Conservation (phyloP, 2,113 vertebrate species). For the Cettia cetti region DNA sequence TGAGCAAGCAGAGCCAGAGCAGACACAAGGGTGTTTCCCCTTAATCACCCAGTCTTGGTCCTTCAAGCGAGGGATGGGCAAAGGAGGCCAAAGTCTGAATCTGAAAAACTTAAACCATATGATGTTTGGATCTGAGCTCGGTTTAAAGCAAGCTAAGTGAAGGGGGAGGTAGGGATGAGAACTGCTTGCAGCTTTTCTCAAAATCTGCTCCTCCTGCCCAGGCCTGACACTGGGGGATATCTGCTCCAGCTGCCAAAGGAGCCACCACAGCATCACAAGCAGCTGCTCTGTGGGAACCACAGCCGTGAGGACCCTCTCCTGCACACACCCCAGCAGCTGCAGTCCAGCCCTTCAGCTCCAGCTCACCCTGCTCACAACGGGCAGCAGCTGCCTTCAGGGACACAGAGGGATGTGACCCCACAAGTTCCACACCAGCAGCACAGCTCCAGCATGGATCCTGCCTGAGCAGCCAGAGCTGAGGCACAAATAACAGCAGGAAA, state of each 20-base stretch:
- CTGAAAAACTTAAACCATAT: background rate
- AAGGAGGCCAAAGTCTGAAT: background rate
- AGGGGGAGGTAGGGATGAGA: background rate
- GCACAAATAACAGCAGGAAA: background rate
- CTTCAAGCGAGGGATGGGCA: background rate
- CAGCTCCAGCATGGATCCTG: background rate
- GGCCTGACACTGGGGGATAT: background rate
- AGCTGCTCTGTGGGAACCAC: fast-evolving
- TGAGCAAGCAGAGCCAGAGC: background rate
- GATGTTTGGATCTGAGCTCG: background rate
- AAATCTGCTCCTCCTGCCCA: background rate
- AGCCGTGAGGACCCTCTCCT: background rate
- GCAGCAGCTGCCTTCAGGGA: background rate
- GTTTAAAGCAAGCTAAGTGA: background rate
- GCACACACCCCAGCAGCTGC: fast-evolving
- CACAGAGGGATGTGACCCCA: background rate
- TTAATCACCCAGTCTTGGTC: background rate
- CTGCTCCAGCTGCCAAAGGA: background rate
- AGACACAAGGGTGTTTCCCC: constrained; percentile 1
- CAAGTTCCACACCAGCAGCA: background rate
- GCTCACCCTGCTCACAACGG: background rate
- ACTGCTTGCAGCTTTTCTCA: background rate
- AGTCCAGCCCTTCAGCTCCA: fast-evolving
- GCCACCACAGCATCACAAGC: background rate
- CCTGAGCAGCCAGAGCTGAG: background rate